Conservation (phyloP, 2,797 vertebrate genomes). For the Pseudocheirus occidentalis region DNA sequence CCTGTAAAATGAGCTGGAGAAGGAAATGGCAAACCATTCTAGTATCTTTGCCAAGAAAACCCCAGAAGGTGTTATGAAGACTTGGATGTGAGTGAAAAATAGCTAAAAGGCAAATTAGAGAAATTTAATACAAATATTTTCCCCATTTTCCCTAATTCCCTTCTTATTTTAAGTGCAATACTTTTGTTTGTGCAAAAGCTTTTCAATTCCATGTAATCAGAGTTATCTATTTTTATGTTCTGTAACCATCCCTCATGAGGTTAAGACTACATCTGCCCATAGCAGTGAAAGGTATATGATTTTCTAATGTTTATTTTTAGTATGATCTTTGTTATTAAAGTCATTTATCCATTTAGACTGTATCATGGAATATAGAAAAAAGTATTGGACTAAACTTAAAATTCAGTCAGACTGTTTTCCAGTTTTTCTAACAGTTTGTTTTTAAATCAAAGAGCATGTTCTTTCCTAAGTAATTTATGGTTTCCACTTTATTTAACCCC, state of each 20-base stretch:
- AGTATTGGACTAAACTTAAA: background rate
- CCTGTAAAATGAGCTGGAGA: background rate
- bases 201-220: background rate
- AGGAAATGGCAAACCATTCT: background rate
- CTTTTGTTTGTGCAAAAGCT: background rate
- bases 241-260: background rate
- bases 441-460: background rate
- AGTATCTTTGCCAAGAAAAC: background rate
- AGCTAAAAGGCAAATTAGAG: background rate
- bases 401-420: background rate
- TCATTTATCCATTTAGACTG: background rate
- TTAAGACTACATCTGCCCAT: background rate
- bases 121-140: background rate
- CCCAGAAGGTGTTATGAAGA: background rate
- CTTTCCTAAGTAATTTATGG: background rate
- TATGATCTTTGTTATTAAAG: background rate
- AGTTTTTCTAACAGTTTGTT: background rate
- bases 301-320: background rate
- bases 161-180: background rate
- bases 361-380: background rate
- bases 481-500: background rate
- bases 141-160: background rate
- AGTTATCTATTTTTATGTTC: background rate
- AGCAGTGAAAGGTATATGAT: background rate
- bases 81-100: background rate